Evolutionary conservation across 2,113 vertebrate genomes (phyloP).

Genomic region (Pardalotus punctatus): DNA sequence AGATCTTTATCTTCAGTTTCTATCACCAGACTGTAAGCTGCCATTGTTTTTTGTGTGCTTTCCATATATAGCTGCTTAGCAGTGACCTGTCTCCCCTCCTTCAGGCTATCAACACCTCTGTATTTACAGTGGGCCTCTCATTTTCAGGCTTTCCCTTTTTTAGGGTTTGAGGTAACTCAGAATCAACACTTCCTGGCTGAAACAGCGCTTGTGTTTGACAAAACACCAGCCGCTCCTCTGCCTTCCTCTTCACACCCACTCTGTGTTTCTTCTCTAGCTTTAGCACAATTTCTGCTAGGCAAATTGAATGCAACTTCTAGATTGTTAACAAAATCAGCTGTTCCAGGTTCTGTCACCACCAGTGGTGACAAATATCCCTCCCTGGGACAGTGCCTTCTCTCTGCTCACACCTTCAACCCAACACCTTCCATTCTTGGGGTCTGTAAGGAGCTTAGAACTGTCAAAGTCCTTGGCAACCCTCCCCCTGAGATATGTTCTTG

Average conservation of each 20-base stretch:
- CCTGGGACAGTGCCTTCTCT: background rate
- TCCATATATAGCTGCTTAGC: background rate
- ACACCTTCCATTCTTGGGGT: background rate
- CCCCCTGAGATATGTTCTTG: background rate
- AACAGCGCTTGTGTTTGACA: background rate
- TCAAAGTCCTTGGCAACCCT: background rate
- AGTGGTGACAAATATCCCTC: background rate
- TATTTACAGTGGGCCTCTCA: background rate
- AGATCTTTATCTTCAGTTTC: background rate
- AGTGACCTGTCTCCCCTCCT: background rate
- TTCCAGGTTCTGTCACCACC: background rate
- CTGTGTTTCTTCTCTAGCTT: conserved; percentile 8
- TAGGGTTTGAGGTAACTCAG: background rate
- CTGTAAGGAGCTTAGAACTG: background rate
- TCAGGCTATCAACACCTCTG: background rate
- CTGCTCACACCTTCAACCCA: background rate
- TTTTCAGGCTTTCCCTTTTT: conserved; percentile 21
- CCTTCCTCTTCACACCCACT: conserved; percentile 23
- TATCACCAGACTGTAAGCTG: background rate
- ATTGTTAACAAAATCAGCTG: conserved; percentile 25
- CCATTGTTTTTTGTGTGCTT: background rate
- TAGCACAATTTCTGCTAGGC: background rate
- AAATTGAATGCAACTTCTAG: background rate
- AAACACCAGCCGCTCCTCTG: background rate
- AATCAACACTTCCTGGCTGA: background rate